Percentiles rank a stretch among this genome's conserved stretches.
Conservation (phyloP, 1,140 invertebrate species). For the Platorchestia sp. region DNA sequence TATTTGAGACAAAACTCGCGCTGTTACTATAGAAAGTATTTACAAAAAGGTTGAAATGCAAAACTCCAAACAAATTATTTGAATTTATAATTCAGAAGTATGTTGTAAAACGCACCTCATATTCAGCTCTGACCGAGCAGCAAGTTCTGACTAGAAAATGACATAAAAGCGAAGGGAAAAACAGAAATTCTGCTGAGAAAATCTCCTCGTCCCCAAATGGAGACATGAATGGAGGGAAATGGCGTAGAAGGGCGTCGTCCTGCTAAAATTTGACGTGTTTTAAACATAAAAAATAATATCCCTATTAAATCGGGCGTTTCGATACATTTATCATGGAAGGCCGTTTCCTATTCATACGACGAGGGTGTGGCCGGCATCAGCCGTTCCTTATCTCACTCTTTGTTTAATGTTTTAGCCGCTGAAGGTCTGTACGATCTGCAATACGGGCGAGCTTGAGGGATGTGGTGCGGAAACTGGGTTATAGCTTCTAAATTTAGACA, state of each 20-base stretch:
- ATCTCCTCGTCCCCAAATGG: neutral
- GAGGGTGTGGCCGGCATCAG: slow-evolving; percentile 11
- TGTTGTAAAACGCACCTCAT: neutral
- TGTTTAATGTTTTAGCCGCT: neutral
- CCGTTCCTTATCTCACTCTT: neutral
- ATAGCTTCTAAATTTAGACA: neutral
- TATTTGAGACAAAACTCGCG: neutral
- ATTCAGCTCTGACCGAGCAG: neutral
- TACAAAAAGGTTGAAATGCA: neutral
- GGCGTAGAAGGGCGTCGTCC: neutral
- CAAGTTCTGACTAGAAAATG: neutral
- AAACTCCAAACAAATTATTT: neutral
- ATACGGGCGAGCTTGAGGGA: neutral
- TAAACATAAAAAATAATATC: slow-evolving; percentile 4
- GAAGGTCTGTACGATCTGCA: neutral
- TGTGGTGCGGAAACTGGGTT: neutral
- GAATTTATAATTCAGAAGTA: neutral
- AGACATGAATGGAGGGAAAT: neutral
- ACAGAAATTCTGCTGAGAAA: neutral
- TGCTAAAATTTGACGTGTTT: neutral
- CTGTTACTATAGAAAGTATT: neutral
- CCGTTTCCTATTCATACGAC: slow-evolving; percentile 1
- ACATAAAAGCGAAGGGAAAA: neutral
- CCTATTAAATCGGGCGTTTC: neutral
- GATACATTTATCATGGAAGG: neutral